Evolutionary conservation across 2,113 vertebrate species (phyloP), one percentile per base, ranked within the genome.

Genomic region (Beaufortia kweichowensis): DNA sequence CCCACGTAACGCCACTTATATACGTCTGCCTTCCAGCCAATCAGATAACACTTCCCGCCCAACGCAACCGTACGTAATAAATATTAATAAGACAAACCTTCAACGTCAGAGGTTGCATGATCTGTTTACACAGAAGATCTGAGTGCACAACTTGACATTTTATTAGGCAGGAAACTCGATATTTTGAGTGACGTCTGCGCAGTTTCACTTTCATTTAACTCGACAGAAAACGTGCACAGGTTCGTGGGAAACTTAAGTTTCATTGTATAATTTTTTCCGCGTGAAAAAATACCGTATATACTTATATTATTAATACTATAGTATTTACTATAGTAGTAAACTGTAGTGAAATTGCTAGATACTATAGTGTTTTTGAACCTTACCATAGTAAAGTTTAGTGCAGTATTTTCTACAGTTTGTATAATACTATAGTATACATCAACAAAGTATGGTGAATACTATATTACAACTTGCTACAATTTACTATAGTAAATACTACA

Each of bases 171-270:
- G 29, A 70, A 55, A 24, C 31, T 0, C 1, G 48, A 35, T 12
- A 50, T 35, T 33, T 33, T 15, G 29, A 35, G 6, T 21, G 48
- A 35, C 67, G 23, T 12, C 67, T 70, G 29, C 55, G 55, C 26
- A 43, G 21, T 72, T 72, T 72, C 69, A 14, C 33, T 72, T 72
- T 72, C 69, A n/a, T 41, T 72, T 31, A 26, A 26, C 23, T 6
- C 31, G n/a, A 11, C 3, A 28, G 31, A 41, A 8, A 39, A 41
- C 8, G 15, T 3, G 48, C 19, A 7, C 23, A 43, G 53, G 55
- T 57, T 59, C 9, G 69, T 59, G 28, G 0, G 9, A 24, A 55
- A 4, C 67, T 3, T n/a, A 19, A 50, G 17, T 50, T 50, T 50
- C 6, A 43, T 35, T 46, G 41, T 46, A 2, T 19, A 21, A 53